These are phyloP conservation scores for Morelia viridis DNA, from an alignment of 2,797 vertebrate genomes.

Conservation along the genomic window DNA sequence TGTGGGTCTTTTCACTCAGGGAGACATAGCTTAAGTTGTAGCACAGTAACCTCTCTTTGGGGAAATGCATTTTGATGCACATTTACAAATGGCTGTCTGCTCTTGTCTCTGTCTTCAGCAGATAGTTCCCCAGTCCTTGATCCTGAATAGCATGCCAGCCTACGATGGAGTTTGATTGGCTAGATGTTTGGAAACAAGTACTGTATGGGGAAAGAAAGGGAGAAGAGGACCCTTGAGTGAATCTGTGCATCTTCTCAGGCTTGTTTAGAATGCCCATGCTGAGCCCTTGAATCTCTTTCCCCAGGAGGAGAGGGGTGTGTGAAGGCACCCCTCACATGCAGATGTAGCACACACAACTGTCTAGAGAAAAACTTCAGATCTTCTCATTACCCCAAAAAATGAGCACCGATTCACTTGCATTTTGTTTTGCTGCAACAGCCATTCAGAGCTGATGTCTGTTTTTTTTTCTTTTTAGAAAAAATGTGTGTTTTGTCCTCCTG, in stretches of 20 bases:
- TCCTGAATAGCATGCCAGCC: conserved; percentile 42
- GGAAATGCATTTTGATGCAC: conserved; percentile 18
- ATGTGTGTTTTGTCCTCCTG: background rate
- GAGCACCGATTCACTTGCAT: background rate
- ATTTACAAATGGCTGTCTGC: conserved; percentile 33
- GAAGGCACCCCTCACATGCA: background rate
- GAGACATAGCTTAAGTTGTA: conserved; percentile 40
- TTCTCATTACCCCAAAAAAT: background rate
- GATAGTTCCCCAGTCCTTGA: background rate
- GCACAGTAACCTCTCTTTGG: background rate
- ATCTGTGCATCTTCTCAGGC: background rate
- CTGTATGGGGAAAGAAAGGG: too few species aligned
- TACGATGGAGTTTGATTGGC: conserved; percentile 25
- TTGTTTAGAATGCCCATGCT: background rate
- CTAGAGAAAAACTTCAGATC: background rate
- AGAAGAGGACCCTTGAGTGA: background rate
- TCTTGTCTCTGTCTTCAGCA: conserved; percentile 30
- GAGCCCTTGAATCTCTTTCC: background rate
- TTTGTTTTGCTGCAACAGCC: background rate
- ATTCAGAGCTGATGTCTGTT: background rate
- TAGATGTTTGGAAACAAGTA: conserved; percentile 14
- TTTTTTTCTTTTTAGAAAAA: background rate
- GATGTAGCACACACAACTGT: background rate
- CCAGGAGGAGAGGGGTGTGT: too few species aligned
- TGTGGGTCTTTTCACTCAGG: background rate